These are phyloP conservation scores for Papilio aristodemus DNA, from an alignment of 1,140 invertebrate genomes.

Conservation along the genomic window DNA sequence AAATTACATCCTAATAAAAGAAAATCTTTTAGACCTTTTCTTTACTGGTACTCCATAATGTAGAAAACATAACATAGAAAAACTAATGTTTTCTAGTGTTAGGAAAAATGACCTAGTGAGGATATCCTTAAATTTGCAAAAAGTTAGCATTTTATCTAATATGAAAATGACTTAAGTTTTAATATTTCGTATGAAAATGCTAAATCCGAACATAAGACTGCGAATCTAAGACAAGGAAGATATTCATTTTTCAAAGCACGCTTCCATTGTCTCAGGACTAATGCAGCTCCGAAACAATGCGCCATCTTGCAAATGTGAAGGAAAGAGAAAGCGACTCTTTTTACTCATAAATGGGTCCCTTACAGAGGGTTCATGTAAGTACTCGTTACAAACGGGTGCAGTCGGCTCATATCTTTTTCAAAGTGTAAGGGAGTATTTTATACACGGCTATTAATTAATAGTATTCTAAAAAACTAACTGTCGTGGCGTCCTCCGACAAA, in stretches of 20 bases:
- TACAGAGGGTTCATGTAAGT: neutral
- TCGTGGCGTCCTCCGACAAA: too few species aligned
- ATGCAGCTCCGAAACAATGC: conserved; percentile 13
- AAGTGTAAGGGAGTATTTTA: neutral
- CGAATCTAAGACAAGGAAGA: conserved; percentile 2
- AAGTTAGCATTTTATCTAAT: too few species aligned
- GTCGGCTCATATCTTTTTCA: neutral
- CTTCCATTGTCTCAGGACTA: conserved; percentile 5
- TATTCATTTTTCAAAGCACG: conserved; percentile 5
- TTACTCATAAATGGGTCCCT: neutral
- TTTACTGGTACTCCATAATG: too few species aligned
- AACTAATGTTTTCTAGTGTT: too few species aligned
- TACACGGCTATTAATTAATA: too few species aligned
- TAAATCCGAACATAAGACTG: neutral
- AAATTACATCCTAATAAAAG: neutral
- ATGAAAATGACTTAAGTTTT: too few species aligned
- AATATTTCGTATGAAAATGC: neutral
- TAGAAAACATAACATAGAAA: too few species aligned
- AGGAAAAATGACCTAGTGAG: too few species aligned
- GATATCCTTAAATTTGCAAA: too few species aligned
- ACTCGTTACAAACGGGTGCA: neutral
- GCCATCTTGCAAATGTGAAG: conserved; percentile 7
- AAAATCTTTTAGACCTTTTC: neutral
- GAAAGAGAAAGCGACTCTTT: conserved; percentile 1
- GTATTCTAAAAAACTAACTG: too few species aligned